Conservation (phyloP, 2,888 invertebrate genomes). For the Drosophila monieri region DNA sequence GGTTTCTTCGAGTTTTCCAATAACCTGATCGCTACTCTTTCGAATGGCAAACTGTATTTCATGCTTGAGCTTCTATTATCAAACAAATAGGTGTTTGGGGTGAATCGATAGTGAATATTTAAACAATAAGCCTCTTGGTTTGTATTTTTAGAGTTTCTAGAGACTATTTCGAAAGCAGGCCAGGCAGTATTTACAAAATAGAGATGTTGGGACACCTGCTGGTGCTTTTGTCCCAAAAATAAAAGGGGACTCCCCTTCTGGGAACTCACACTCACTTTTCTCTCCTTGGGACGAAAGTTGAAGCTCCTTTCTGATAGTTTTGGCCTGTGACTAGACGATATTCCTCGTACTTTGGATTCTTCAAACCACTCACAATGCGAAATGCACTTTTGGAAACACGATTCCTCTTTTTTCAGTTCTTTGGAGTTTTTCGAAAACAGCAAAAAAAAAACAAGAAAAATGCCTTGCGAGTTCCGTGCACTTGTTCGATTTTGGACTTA, state of each 20-base stretch:
- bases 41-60: not conserved
- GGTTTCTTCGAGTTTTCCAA: not conserved
- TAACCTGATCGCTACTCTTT: not conserved
- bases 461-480: slow-evolving; percentile 13
- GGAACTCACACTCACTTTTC: not conserved
- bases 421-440: slow-evolving; percentile 13
- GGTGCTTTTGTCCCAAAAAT: not conserved
- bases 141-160: not conserved
- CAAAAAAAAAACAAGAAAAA: slow-evolving; percentile 42
- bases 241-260: not conserved
- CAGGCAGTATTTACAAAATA: not conserved
- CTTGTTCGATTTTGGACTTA: slow-evolving; percentile 7
- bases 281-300: not conserved
- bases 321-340: not conserved
- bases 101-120: not conserved
- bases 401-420: slow-evolving; percentile 9
- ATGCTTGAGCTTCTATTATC: not conserved
- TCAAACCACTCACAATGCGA: slow-evolving; percentile 37
- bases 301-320: slow-evolving; percentile 19
- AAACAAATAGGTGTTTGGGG: not conserved
- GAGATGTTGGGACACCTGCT: not conserved
- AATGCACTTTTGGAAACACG: slow-evolving; percentile 22
- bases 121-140: not conserved
- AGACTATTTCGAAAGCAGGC: not conserved
- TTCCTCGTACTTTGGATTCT: slow-evolving; percentile 1